Base-by-base conservation (phyloP, 2,797 vertebrate species). In the Sebastes minor region DNA sequence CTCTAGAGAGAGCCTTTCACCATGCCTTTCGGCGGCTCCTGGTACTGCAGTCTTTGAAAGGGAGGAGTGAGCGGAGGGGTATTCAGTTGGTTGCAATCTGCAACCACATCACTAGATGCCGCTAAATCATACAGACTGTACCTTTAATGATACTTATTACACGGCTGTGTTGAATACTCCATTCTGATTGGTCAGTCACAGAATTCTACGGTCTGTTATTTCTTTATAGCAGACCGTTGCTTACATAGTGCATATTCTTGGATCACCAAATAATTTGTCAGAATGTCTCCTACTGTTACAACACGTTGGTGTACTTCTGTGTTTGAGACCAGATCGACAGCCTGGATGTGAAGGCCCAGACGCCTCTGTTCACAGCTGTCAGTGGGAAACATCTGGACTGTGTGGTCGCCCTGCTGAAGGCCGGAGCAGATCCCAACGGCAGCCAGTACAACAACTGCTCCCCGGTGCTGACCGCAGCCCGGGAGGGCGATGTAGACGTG, bases 271-370 rank as follows among this genome's bases (percentile, higher is more conserved):
- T 23, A 3, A 8, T 20, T 12, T 38, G 23, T 38, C 35, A 2
- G 18, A 8, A 20, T 18, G 18, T 62, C 60, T 64, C 20, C 5
- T 13, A 3, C 9, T 33, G 52, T 59, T 55, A 10, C 32, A 67
- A 67, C 49, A 14, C 25, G 20, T 53, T 11, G 23, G 6, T 20
- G 33, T 46, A 1, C 55, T 49, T n/a, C 55, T 82, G 30, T 74
- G 61, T 60, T 61, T 88, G 23, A 33, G 9, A 79, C 22, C 89
- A 95, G 94, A 92, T 99, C 5, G 98, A 99, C 94, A 94, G 96
- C 81, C 94, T 99, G 81, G 98, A 99, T 0, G 96, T 98, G 71
- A 99, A 99, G 89, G 98, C 98, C 14, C 98, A 99, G 94, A 99
- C 98, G 0, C 98, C 98, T 0, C 95, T 99, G 64, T 99, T 99